These are phyloP conservation scores for Phocides pigmalion DNA, from an alignment of 1,140 invertebrate species.

Conservation along the genomic window DNA sequence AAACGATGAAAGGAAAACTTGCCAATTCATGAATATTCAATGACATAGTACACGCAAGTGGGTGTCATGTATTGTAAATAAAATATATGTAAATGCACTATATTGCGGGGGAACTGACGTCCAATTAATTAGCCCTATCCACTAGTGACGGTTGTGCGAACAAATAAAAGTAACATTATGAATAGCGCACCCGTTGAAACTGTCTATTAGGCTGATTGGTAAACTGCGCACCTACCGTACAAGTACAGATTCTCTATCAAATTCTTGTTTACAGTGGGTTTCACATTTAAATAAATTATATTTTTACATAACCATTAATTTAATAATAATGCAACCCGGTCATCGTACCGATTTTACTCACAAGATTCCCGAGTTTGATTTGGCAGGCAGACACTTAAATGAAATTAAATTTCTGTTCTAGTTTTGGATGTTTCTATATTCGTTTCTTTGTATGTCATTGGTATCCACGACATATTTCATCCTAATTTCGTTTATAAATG, in stretches of 20 bases:
- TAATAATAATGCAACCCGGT: too few relatives aligned
- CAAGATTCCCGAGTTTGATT: too few relatives aligned
- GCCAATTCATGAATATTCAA: conserved; percentile 28
- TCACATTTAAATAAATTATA: too few relatives aligned
- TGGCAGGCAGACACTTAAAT: too few relatives aligned
- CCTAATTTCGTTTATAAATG: too few relatives aligned
- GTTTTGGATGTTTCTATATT: too few relatives aligned
- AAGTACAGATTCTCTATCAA: neutral
- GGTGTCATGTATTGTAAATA: conserved; percentile 33
- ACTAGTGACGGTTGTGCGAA: conserved; percentile 40
- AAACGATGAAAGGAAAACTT: conserved; percentile 21
- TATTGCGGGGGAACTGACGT: conserved; percentile 43
- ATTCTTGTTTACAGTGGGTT: too few relatives aligned
- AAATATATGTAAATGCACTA: conserved; percentile 37
- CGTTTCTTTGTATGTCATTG: too few relatives aligned
- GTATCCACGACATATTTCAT: too few relatives aligned
- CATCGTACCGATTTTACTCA: too few relatives aligned
- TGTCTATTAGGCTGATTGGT: conserved; percentile 51
- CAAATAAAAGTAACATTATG: conserved; percentile 54
- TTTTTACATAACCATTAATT: too few relatives aligned
- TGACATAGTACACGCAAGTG: conserved; percentile 32
- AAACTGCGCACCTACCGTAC: neutral
- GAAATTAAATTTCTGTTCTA: too few relatives aligned
- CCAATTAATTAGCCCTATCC: conserved; percentile 56
- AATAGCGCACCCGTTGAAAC: conserved; percentile 40